These are phyloP conservation scores for Dicrostonyx torquatus DNA, from an alignment of 2,797 vertebrate species.

Conservation along the genomic window DNA sequence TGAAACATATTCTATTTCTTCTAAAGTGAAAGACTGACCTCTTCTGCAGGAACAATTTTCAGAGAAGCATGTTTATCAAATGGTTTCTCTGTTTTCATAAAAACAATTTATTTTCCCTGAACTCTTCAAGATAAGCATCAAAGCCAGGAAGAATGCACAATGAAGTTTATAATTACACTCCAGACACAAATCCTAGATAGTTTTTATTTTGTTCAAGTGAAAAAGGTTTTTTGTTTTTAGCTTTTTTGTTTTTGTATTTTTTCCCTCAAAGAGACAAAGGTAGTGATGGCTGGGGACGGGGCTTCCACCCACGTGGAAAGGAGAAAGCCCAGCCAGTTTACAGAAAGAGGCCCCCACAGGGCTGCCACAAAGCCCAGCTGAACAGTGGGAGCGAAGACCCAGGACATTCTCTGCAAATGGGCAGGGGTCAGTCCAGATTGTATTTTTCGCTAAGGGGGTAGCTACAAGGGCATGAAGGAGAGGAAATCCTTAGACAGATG, in stretches of 20 bases:
- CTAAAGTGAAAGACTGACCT: slow-evolving; percentile 86
- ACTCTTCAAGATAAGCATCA: slow-evolving; percentile 87
- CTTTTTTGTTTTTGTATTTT: background rate
- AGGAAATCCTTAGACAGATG: slow-evolving; percentile 66
- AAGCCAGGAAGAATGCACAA: slow-evolving; percentile 86
- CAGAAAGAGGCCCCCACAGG: slow-evolving; percentile 27
- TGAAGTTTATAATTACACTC: slow-evolving; percentile 88
- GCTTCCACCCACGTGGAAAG: slow-evolving; percentile 65
- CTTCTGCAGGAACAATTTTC: slow-evolving; percentile 88
- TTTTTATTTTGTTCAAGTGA: slow-evolving; percentile 83
- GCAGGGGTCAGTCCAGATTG: slow-evolving; percentile 59
- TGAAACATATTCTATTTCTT: slow-evolving; percentile 85
- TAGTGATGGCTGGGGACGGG: slow-evolving; percentile 62
- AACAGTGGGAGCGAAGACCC: slow-evolving; percentile 75
- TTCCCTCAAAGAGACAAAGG: slow-evolving; percentile 68
- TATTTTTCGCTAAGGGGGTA: slow-evolving; percentile 51
- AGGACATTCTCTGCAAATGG: slow-evolving; percentile 35
- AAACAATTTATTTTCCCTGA: slow-evolving; percentile 89
- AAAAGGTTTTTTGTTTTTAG: slow-evolving; percentile 11
- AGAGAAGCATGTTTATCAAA: slow-evolving; percentile 88
- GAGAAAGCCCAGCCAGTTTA: slow-evolving; percentile 66
- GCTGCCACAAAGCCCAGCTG: slow-evolving; percentile 76
- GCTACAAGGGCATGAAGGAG: background rate
- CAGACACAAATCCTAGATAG: slow-evolving; percentile 83
- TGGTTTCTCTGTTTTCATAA: slow-evolving; percentile 88